phyloP scores from a whole-genome alignment of 2,888 invertebrate genomes.

The Tenodera sinensis region DNA sequence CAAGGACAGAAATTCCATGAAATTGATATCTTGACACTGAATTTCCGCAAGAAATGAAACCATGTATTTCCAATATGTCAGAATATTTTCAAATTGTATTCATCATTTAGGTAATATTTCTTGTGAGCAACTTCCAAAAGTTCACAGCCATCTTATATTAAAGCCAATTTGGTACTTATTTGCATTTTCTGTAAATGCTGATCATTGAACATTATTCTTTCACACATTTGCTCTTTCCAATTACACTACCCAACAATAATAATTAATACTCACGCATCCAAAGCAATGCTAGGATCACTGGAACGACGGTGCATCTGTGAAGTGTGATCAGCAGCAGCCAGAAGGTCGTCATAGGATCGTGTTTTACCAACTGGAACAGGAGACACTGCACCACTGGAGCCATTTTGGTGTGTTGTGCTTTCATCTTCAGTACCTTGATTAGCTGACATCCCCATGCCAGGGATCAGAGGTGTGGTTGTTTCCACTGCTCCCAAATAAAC shows the following conservation, averaged over 20 bases:
- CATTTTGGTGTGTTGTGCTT: constrained; percentile 35
- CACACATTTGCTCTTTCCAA: background rate
- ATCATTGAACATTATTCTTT: too few species aligned
- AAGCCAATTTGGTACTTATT: too few species aligned
- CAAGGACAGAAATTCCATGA: too few species aligned
- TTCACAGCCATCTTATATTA: too few species aligned
- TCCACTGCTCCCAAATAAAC: constrained; percentile 68
- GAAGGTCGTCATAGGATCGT: constrained; percentile 79
- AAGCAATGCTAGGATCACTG: constrained; percentile 79
- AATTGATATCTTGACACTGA: too few species aligned
- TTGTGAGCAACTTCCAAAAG: too few species aligned
- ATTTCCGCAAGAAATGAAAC: too few species aligned
- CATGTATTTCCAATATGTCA: too few species aligned
- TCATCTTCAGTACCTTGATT: background rate
- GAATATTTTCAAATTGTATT: too few species aligned
- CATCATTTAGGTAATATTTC: too few species aligned
- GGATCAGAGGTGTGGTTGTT: constrained; percentile 34
- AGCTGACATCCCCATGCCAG: constrained; percentile 33
- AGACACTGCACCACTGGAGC: constrained; percentile 34
- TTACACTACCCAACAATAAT: background rate
- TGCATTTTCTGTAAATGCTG: background rate
- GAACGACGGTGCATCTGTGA: constrained; percentile 62
- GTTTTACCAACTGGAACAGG: constrained; percentile 50
- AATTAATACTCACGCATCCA: constrained; percentile 60
- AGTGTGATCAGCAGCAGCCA: constrained; percentile 59